Percentiles rank a stretch among this genome's conserved stretches.
These are phyloP conservation scores for Panthera leo DNA, from an alignment of 2,113 vertebrate species.

Conservation along the genomic window DNA sequence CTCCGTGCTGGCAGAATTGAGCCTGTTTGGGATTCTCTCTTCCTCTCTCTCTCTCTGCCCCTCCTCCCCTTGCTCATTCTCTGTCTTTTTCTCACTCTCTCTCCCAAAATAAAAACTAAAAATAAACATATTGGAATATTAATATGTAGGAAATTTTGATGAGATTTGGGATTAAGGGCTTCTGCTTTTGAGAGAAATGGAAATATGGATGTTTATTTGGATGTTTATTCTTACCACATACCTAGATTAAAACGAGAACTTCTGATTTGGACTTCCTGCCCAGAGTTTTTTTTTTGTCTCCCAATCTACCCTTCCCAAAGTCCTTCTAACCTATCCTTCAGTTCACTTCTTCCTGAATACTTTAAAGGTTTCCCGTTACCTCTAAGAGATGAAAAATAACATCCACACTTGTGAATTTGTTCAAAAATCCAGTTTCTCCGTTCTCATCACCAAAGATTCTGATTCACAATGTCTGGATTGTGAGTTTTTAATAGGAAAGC, in stretches of 20 bases:
- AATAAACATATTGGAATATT: neutral
- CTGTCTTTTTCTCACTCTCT: neutral
- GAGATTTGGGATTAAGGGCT: neutral
- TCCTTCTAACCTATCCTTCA: neutral
- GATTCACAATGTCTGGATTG: neutral
- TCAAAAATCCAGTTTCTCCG: neutral
- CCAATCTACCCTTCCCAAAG: neutral
- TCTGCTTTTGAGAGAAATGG: constrained; percentile 10
- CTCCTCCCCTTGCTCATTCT: neutral
- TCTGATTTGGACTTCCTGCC: neutral
- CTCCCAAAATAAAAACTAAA: neutral
- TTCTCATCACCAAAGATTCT: neutral
- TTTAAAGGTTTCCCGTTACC: neutral
- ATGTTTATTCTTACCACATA: neutral
- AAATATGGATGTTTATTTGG: neutral
- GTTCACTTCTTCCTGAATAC: neutral
- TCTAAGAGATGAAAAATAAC: neutral
- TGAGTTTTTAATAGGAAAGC: neutral
- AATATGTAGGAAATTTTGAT: neutral
- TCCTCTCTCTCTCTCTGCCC: neutral
- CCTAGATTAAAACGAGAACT: neutral
- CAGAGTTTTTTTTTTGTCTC: neutral
- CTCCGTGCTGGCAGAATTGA: neutral
- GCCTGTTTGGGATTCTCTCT: neutral
- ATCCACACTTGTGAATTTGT: neutral